phyloP scores from a whole-genome alignment of 2,888 invertebrate genomes.

The Torymus aiolomorphi region DNA sequence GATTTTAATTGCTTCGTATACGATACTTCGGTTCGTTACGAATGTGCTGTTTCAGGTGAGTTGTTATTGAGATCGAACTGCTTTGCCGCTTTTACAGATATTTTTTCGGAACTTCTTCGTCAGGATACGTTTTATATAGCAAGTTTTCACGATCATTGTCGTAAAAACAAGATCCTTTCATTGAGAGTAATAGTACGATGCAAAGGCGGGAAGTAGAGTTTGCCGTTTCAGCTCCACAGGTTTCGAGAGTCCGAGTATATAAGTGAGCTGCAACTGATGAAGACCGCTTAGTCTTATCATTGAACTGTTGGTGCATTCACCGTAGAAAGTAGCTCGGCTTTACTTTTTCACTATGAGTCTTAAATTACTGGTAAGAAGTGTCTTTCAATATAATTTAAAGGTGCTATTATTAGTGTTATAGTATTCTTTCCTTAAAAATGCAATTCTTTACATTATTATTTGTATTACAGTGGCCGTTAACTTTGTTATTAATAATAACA shows the following conservation, averaged over 20 bases:
- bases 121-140: not conserved
- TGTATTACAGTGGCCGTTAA: constrained; percentile 32
- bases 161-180: constrained; percentile 15
- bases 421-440: not conserved
- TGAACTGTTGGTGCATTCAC: constrained; percentile 33
- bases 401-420: not conserved
- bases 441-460: constrained; percentile 23
- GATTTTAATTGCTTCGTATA: too few species aligned
- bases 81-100: constrained; percentile 4
- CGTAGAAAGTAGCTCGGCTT: constrained; percentile 32
- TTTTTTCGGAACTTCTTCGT: not conserved
- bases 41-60: constrained; percentile 12
- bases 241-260: constrained; percentile 26
- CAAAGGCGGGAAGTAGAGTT: not conserved
- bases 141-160: not conserved
- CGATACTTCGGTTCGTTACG: too few species aligned
- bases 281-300: constrained; percentile 31
- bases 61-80: constrained; percentile 3
- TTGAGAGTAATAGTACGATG: constrained; percentile 11
- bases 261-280: constrained; percentile 18
- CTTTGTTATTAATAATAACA: constrained; percentile 6
- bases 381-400: not conserved
- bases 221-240: constrained; percentile 9
- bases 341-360: constrained; percentile 59
- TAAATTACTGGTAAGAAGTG: constrained; percentile 64